A percentile compares a stretch with the other conserved stretches of the same genome.
Evolutionary conservation across 2,113 vertebrate genomes (phyloP).

Genomic region (Kryptolebias marmoratus): DNA sequence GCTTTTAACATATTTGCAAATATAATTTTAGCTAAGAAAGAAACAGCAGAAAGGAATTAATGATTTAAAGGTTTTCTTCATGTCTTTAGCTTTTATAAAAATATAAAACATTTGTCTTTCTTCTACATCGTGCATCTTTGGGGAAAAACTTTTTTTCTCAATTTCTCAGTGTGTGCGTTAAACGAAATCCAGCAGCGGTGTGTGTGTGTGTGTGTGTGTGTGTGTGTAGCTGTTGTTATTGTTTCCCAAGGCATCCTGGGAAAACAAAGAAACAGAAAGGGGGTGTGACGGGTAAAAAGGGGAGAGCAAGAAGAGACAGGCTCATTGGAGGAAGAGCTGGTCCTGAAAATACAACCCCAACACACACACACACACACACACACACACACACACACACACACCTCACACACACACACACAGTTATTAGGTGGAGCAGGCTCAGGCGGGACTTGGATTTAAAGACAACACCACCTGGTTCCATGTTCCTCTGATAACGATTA

Average conservation of each 20-base stretch:
- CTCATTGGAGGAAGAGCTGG: constrained; percentile 30
- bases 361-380: constrained; percentile 29
- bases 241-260: constrained; percentile 48
- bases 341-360: constrained; percentile 72
- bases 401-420: constrained; percentile 53
- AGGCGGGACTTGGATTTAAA: constrained; percentile 85
- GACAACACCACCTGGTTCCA: constrained; percentile 84
- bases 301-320: constrained; percentile 36
- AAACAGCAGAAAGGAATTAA: no score
- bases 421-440: constrained; percentile 89
- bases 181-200: no score
- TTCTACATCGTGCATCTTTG: no score
- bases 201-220: no score
- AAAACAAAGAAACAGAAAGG: constrained; percentile 34
- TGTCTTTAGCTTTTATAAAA: background rate
- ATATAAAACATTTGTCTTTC: background rate
- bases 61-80: no score
- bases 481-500: constrained; percentile 70
- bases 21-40: no score
- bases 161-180: no score
- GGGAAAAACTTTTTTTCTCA: no score
- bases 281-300: constrained; percentile 29
- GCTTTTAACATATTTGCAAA: no score
- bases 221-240: constrained; percentile 13
- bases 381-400: constrained; percentile 75